Base-by-base conservation (phyloP, 2,113 vertebrate species). In the Cinclus cinclus region DNA sequence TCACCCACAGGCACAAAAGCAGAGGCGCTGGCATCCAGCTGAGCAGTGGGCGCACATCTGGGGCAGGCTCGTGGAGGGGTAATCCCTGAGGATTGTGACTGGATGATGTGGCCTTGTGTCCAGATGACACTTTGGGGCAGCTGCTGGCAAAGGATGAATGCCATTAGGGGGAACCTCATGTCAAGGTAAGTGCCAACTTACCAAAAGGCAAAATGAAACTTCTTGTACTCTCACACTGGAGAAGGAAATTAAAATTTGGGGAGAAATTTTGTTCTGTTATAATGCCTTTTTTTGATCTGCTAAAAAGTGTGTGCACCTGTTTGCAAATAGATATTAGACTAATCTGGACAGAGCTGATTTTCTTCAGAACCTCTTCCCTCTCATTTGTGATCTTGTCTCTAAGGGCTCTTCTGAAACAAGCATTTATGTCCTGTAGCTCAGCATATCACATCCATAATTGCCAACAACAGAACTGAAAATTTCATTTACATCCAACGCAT, bases 391-490 rank as follows among this genome's bases (percentile, higher is more conserved):
- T 64, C 42, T 68, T 87, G n/a, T 39, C 42, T 53, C 52, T 35
- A 84, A 78, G 28, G 62, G 20, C 18, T 79, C 53, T 92, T 82
- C 70, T 87, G 41, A 79, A 90, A 87, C 16, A 47, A 79, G 19
- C 89, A 59, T 46, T 41, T 53, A 68, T 27, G 23, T 84, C 70
- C 33, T 76, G 39, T 44, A 70, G 22, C 53, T 92, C 67, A 87
- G 53, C 30, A n/a, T 21, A 78, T 60, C 87, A 60, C 62, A 79
- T 53, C 41, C 30, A 25, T 69, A 46, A 83, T 35, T 94, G 70
- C 59, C 86, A 87, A 62, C 50, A 90, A 78, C 49, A 92, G 30
- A 94, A 85, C 13, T 50, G 42, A 87, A 96, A 87, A 92, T 77
- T 65, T 28, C 50, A 67, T 94, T 97, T 90, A 65, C 35, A 88